Percentiles rank a stretch among this genome's conserved stretches.
These are phyloP conservation scores for Otus sunia DNA, from an alignment of 2,113 vertebrate genomes.

Conservation along the genomic window DNA sequence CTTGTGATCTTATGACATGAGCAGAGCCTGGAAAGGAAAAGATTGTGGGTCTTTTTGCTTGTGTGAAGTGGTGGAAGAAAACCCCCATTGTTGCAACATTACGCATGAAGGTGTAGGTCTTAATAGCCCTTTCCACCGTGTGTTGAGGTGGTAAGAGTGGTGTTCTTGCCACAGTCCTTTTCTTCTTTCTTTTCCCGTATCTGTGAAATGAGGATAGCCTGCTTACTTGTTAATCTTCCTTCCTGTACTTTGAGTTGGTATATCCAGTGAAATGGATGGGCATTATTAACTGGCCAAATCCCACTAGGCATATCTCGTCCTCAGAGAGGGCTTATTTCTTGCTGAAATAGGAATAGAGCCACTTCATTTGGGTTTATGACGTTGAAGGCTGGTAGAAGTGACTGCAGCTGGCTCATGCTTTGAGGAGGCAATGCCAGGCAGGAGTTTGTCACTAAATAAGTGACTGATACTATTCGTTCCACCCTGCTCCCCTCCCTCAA, in stretches of 20 bases:
- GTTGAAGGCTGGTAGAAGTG: neutral
- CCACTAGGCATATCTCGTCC: neutral
- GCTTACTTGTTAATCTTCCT: neutral
- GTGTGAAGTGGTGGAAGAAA: neutral
- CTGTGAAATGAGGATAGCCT: neutral
- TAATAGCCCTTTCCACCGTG: neutral
- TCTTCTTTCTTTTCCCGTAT: neutral
- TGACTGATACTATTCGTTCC: neutral
- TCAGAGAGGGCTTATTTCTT: neutral
- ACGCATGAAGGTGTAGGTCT: neutral
- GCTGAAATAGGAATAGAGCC: neutral
- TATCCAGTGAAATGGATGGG: neutral
- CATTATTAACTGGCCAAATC: neutral
- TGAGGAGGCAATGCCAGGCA: conserved; percentile 2
- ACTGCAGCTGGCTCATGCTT: neutral
- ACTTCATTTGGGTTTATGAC: neutral
- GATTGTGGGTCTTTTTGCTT: neutral
- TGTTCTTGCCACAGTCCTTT: neutral
- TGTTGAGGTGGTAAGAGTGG: neutral
- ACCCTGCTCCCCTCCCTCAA: neutral
- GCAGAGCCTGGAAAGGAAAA: neutral
- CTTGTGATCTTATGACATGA: neutral
- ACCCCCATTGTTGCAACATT: neutral
- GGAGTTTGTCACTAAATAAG: neutral
- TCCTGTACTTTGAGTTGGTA: neutral